A percentile compares a stretch with the other conserved stretches of the same genome.
Conservation (phyloP, 2,797 vertebrate species). For the Paedocypris micromegethes region DNA sequence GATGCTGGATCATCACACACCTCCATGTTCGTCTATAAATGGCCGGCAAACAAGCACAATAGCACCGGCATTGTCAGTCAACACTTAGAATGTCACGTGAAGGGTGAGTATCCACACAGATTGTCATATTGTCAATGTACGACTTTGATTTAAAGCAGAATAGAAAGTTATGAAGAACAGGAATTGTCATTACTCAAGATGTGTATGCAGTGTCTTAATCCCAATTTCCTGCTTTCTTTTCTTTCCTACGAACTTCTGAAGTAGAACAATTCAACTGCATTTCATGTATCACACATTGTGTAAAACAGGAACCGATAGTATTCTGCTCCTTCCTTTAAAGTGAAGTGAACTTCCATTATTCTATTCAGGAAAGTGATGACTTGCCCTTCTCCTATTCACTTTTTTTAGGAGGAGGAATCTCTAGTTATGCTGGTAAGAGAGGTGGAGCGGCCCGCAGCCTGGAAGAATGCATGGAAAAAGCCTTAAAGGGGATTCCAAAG, state of each 20-base stretch:
- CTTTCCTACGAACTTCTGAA: too few species aligned
- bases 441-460: conserved; percentile 59
- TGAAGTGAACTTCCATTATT: background rate
- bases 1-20: conserved; percentile 89
- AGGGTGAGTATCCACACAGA: conserved; percentile 64
- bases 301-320: conserved; percentile 1
- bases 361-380: background rate
- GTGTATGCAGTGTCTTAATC: too few species aligned
- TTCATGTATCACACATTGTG: background rate
- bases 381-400: background rate
- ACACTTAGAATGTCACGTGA: conserved; percentile 70
- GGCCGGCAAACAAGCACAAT: conserved; percentile 83
- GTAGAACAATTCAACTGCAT: too few species aligned
- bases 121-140: too few species aligned
- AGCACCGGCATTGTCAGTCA: conserved; percentile 81
- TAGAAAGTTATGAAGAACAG: too few species aligned
- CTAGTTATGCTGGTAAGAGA: conserved; percentile 58
- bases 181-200: too few species aligned
- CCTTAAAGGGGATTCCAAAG: conserved; percentile 58
- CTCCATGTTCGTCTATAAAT: conserved; percentile 79
- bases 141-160: too few species aligned
- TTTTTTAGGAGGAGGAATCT: conserved; percentile 60
- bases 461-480: conserved; percentile 59
- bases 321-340: background rate
- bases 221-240: too few species aligned